phyloP scores from a whole-genome alignment of 92 coral and sea anemone species.

The Phenganax marumi region DNA sequence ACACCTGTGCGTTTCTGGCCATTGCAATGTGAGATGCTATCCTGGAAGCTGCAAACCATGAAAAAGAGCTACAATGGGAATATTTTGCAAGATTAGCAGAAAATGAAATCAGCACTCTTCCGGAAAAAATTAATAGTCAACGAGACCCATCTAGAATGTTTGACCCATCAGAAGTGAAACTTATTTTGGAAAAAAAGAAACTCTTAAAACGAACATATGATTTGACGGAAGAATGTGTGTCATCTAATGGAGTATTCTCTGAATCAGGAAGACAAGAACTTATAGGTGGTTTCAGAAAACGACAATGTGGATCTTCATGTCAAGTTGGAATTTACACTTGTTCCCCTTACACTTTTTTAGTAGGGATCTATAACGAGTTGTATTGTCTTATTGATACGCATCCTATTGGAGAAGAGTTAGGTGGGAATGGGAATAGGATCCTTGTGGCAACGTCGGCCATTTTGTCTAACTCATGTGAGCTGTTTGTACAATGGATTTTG shows the following conservation, averaged over 20 bases:
- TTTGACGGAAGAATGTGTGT: constrained; percentile 35
- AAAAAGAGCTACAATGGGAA: constrained; percentile 14
- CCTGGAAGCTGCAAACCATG: constrained; percentile 17
- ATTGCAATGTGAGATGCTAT: constrained; percentile 36
- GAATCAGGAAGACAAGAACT: constrained; percentile 42
- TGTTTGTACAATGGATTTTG: not conserved
- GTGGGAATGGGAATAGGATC: not conserved
- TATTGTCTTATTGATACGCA: not conserved
- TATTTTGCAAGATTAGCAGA: constrained; percentile 10
- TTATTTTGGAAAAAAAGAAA: constrained; percentile 24
- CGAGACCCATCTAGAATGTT: constrained; percentile 36
- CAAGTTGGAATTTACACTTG: constrained; percentile 45
- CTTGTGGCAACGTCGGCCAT: not conserved
- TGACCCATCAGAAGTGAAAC: constrained; percentile 42
- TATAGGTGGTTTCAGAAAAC: constrained; percentile 19
- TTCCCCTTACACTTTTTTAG: constrained; percentile 39
- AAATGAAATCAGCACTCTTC: constrained; percentile 17
- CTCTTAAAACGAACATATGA: constrained; percentile 32
- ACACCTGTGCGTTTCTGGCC: constrained; percentile 34
- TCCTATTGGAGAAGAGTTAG: not conserved
- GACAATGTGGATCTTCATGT: not conserved
- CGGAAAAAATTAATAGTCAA: constrained; percentile 32
- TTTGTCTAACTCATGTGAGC: not conserved
- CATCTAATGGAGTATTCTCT: constrained; percentile 34
- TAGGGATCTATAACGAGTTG: not conserved